These are phyloP conservation scores for Drosophila recens DNA, from an alignment of 2,888 invertebrate genomes.

Conservation along the genomic window DNA sequence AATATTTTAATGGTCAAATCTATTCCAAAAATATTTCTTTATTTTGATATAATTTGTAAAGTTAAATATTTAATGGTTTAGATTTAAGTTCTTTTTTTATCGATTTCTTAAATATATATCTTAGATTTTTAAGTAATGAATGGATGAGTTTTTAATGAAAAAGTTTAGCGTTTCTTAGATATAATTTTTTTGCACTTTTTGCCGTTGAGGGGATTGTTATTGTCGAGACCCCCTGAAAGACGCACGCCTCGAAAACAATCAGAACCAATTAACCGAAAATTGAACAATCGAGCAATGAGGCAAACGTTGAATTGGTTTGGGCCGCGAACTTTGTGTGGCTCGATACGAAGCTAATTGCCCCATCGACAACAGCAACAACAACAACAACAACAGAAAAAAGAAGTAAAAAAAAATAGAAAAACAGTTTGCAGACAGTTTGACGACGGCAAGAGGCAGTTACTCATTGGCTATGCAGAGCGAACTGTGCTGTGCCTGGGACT, in stretches of 20 bases:
- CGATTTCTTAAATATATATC: not conserved
- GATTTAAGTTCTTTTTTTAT: not conserved
- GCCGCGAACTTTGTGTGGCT: slow-evolving; percentile 56
- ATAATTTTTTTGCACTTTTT: not conserved
- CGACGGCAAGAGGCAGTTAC: slow-evolving; percentile 58
- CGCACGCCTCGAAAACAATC: slow-evolving; percentile 80
- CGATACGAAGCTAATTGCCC: slow-evolving; percentile 72
- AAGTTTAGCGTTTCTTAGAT: not conserved
- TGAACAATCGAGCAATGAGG: slow-evolving; percentile 66
- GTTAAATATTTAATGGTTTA: not conserved
- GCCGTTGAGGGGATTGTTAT: slow-evolving; percentile 3
- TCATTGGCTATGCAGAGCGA: slow-evolving; percentile 67
- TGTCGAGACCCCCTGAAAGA: slow-evolving; percentile 25
- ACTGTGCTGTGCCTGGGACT: slow-evolving; percentile 31
- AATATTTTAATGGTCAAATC: too few species aligned
- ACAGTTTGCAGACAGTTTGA: slow-evolving; percentile 72
- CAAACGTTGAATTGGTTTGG: slow-evolving; percentile 54
- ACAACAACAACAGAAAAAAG: slow-evolving; percentile 5
- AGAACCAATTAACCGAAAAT: slow-evolving; percentile 81
- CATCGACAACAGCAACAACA: slow-evolving; percentile 53
- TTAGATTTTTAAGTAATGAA: not conserved
- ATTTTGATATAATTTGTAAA: not conserved
- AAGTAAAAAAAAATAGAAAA: slow-evolving; percentile 11
- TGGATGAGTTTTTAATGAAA: not conserved
- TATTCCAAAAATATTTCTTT: not conserved